Conservation (phyloP, 2,113 vertebrate species). For the Oncorhynchus mykiss region DNA sequence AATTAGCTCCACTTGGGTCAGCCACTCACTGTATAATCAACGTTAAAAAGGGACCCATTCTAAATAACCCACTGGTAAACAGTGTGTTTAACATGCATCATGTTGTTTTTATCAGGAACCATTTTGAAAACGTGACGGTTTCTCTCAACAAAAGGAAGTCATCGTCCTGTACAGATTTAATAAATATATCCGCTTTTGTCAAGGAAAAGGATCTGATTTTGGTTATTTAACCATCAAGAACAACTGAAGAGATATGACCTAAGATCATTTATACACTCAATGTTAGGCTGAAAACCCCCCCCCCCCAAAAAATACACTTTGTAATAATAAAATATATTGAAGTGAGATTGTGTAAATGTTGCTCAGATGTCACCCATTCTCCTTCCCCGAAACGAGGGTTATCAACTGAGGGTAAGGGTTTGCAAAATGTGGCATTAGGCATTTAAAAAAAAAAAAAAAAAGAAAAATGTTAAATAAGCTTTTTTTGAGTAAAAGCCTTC, state of each 20-base stretch:
- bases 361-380: background rate
- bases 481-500: background rate
- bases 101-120: slow-evolving; percentile 5
- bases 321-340: background rate
- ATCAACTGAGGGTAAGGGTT: no score
- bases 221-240: slow-evolving; percentile 11
- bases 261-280: no score
- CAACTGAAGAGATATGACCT: no score
- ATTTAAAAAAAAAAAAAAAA: background rate
- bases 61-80: no score
- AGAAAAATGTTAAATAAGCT: background rate
- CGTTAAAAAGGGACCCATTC: no score
- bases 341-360: background rate
- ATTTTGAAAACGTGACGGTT: background rate
- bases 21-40: background rate
- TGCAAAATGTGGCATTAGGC: no score
- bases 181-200: background rate
- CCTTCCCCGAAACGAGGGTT: no score
- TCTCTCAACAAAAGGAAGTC: background rate
- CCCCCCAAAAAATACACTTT: background rate
- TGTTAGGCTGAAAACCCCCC: background rate
- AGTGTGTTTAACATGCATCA: no score
- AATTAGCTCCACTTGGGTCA: slow-evolving; percentile 21
- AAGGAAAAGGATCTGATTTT: slow-evolving; percentile 25
- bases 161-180: background rate